A percentile compares a stretch with the other conserved stretches of the same genome.
phyloP scores from a whole-genome alignment of 2,888 invertebrate genomes.

The Petrolisthes manimaculis region DNA sequence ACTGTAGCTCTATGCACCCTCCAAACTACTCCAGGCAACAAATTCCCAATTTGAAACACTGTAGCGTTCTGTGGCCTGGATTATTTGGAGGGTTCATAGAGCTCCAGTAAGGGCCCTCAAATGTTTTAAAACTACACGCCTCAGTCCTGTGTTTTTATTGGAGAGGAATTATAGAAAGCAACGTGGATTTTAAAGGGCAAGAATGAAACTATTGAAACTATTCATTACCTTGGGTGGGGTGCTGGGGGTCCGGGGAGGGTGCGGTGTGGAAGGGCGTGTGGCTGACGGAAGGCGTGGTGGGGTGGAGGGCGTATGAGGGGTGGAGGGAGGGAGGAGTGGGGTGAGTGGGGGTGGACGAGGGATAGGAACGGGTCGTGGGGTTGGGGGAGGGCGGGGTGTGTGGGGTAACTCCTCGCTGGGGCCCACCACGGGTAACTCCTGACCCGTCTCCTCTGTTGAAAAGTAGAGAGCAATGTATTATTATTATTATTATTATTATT shows the following conservation, averaged over 20 bases:
- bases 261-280: background rate
- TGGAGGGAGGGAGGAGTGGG: background rate
- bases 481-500: too few relatives aligned
- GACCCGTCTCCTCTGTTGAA: background rate
- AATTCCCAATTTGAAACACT: too few relatives aligned
- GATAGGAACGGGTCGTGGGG: conserved; percentile 3
- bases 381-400: conserved; percentile 14
- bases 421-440: background rate
- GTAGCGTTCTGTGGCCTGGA: too few relatives aligned
- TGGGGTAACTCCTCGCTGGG: conserved; percentile 1
- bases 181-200: too few relatives aligned
- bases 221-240: conserved; percentile 25
- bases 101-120: too few relatives aligned
- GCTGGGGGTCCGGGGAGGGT: background rate
- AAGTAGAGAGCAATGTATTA: background rate
- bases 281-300: background rate
- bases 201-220: too few relatives aligned
- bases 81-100: too few relatives aligned
- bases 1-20: too few relatives aligned
- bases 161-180: too few relatives aligned
- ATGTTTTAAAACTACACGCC: too few relatives aligned
- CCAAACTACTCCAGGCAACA: too few relatives aligned
- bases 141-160: too few relatives aligned
- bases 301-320: background rate
- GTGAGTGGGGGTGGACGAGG: conserved; percentile 16